Conservation (phyloP, 2,113 vertebrate genomes). For the Grantiella picta region DNA sequence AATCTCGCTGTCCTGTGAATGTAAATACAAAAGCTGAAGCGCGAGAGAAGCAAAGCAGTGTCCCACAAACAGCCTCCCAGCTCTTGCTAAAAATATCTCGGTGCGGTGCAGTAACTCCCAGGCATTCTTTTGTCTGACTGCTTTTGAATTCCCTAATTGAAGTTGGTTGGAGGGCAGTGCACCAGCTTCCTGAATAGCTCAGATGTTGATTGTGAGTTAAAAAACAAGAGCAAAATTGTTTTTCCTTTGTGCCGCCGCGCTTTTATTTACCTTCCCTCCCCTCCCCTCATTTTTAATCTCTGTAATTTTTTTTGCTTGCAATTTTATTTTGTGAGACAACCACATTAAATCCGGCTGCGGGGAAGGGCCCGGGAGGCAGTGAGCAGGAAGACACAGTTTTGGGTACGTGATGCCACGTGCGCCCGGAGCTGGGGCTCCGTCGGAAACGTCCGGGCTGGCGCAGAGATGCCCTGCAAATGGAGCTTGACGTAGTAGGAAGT, state of each 20-base stretch:
- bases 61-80: slow-evolving; percentile 35
- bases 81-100: slow-evolving; percentile 55
- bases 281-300: not conserved
- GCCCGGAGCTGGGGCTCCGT: not conserved
- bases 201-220: slow-evolving; percentile 40
- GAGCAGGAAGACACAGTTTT: not conserved
- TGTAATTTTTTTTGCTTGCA: not conserved
- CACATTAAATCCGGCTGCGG: not conserved
- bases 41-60: not conserved
- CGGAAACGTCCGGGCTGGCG: not conserved
- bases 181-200: slow-evolving; percentile 31
- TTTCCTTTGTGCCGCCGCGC: not conserved
- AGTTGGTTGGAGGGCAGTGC: slow-evolving; percentile 43
- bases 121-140: slow-evolving; percentile 66
- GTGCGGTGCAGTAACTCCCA: slow-evolving; percentile 58
- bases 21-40: not conserved
- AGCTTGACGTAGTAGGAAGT: slow-evolving; percentile 26
- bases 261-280: not conserved
- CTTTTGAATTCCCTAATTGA: slow-evolving; percentile 50
- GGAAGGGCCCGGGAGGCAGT: not conserved
- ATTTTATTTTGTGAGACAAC: not conserved
- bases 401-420: not conserved
- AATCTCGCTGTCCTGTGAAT: not conserved
- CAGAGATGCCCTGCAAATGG: not conserved
- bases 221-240: slow-evolving; percentile 42